phyloP scores from a whole-genome alignment of 2,888 invertebrate species.

The Myopa testacea region DNA sequence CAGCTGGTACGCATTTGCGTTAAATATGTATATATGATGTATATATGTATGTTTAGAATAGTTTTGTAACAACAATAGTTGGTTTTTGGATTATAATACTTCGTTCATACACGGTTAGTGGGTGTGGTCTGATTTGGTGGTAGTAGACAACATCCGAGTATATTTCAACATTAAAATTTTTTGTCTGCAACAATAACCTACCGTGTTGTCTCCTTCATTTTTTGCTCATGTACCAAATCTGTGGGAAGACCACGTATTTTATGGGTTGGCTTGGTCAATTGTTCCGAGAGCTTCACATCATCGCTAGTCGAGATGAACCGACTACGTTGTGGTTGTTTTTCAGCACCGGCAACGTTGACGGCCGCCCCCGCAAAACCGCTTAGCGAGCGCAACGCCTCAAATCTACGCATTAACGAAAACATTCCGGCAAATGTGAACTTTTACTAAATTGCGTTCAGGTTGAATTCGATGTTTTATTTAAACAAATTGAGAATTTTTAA shows the following conservation, averaged over 20 bases:
- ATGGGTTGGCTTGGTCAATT: constrained; percentile 56
- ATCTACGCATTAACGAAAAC: constrained; percentile 57
- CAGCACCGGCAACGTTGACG: neutral
- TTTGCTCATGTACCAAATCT: constrained; percentile 60
- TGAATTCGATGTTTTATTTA: no score
- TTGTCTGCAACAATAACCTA: constrained; percentile 39
- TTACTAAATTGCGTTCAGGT: neutral
- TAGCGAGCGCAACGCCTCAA: constrained; percentile 44
- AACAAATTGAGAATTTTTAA: no score
- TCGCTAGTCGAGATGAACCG: constrained; percentile 61
- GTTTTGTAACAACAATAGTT: no score
- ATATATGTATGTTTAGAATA: no score
- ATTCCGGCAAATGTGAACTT: constrained; percentile 46
- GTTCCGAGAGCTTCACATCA: constrained; percentile 57
- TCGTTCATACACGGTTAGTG: no score
- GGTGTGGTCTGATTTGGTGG: no score
- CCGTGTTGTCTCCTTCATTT: constrained; percentile 61
- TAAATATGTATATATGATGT: no score
- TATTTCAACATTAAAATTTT: neutral
- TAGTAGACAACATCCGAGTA: no score
- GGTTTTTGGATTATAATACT: no score
- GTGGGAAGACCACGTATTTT: constrained; percentile 59
- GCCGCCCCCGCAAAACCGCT: constrained; percentile 15
- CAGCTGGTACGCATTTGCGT: no score
- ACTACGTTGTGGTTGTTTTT: constrained; percentile 12